phyloP scores from a whole-genome alignment of 2,797 vertebrate species.

The Typhlichthys subterraneus region DNA sequence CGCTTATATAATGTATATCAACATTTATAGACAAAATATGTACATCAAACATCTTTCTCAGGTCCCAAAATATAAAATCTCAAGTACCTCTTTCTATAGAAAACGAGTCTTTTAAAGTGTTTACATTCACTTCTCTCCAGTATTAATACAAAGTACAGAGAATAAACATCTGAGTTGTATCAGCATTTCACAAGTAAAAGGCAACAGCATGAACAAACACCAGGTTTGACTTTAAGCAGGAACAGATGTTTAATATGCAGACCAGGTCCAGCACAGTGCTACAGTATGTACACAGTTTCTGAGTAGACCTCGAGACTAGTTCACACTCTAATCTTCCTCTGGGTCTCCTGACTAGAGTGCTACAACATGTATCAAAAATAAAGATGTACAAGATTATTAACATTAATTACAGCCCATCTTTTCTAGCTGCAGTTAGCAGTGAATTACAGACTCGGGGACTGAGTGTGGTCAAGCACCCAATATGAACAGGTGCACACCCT shows the following conservation, averaged over 20 bases:
- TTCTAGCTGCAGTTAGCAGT: slow-evolving; percentile 33
- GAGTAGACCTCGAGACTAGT: slow-evolving; percentile 61
- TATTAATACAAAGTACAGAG: slow-evolving; percentile 84
- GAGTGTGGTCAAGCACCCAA: slow-evolving; percentile 34
- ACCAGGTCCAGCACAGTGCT: slow-evolving; percentile 85
- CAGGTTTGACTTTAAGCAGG: slow-evolving; percentile 79
- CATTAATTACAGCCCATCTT: slow-evolving; percentile 77
- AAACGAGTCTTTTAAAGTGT: slow-evolving; percentile 88
- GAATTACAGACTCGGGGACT: slow-evolving; percentile 34
- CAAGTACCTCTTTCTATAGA: slow-evolving; percentile 94
- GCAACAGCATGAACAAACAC: slow-evolving; percentile 92
- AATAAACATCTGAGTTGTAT: slow-evolving; percentile 81
- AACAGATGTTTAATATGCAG: slow-evolving; percentile 83
- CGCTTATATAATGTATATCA: slow-evolving; percentile 89
- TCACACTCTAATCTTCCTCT: slow-evolving; percentile 40
- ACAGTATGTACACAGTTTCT: slow-evolving; percentile 77
- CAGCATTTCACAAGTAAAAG: slow-evolving; percentile 93
- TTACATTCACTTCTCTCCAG: slow-evolving; percentile 93
- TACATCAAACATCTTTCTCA: slow-evolving; percentile 93
- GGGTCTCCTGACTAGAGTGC: slow-evolving; percentile 46
- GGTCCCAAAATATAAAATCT: slow-evolving; percentile 97
- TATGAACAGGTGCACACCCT: slow-evolving; percentile 26
- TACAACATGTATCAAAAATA: slow-evolving; percentile 82
- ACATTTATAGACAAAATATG: slow-evolving; percentile 97
- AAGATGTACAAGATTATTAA: slow-evolving; percentile 81